Base-by-base conservation (phyloP, 2,113 vertebrate genomes). In the Redunca redunca region DNA sequence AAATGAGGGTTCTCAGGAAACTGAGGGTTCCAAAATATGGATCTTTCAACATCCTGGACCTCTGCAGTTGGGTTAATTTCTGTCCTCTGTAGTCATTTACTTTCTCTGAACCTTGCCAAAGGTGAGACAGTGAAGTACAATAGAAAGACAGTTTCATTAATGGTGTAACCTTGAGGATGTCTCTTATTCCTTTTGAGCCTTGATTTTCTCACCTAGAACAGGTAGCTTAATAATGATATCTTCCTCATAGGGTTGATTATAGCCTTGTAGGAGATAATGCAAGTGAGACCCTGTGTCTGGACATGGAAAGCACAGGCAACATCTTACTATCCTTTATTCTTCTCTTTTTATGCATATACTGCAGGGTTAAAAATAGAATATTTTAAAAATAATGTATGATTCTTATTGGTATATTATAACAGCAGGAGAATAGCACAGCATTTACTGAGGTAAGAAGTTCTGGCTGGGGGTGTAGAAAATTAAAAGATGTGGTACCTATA, bases 181-280 rank as follows among this genome's bases (percentile, higher is more conserved):
- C n/a, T 95, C 78, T 85, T 55, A 55, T 28, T 95, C n/a, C 15
- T 14, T 93, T 88, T 92, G 55, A 93, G 62, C 12, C 89, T 96
- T 60, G 88, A 55, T 88, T 93, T 95, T 26, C 52, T 94, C 58
- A 46, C 19, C n/a, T 60, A 25, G 77, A 91, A 88, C 83, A 93
- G 53, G 48, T 50, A 6, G 12, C n/a, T 77, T 46, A 91, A 50
- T 67, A 55, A 64, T 23, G 71, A 11, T 83, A 78, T 50, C 25
- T 91, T 95, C 67, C 28, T 57, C 52, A 81, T 48, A 16, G n/a
- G 4, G 5, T 5, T 71, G 14, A 71, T 81, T 85, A 57, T 77
- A 36, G n/a, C 25, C 48, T 21, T 50, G 52, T 71, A 94, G 60
- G 25, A 92, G 64, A 89, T 46, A 46, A 81, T 62, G 46, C 3